Base-by-base conservation (phyloP, 2,797 vertebrate species). In the Anabas testudineus region DNA sequence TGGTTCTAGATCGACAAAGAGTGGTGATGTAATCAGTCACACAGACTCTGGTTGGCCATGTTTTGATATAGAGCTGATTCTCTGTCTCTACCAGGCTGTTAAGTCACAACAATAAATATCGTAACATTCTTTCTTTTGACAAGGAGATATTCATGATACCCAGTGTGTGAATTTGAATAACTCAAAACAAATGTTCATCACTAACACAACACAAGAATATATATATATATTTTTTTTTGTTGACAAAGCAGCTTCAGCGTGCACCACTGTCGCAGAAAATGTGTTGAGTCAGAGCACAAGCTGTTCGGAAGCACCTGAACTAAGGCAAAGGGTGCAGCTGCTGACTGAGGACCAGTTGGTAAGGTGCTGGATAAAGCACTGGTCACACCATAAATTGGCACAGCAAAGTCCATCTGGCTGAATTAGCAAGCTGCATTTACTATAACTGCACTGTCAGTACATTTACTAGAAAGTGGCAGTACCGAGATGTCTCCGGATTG, bases 1-100 rank as follows among this genome's bases (percentile, higher is more conserved):
- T 19, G 8, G 51, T 63, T 26, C 39, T 22, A 28, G 62, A 73
- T 56, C 19, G 45, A 74, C 56, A 66, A 54, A 34, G 41, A 65
- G 16, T 10, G 57, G 65, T 4, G 58, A 72, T 70, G 39, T 47
- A 19, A 62, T 57, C 21, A 60, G 32, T 48, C 65, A 56, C 43
- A 21, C 7, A 49, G 6, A 60, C 37, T 43, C 41, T 45, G 5
- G 62, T 41, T 60, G 47, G 43, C 30, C 30, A 18, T 10, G 5
- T 63, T 55, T 43, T 63, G 45, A 67, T 53, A 16, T 5, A 51
- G 19, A 53, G 34, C 48, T 55, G 12, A 2, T 24, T 71, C 42
- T 64, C 15, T 47, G 24, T 13, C 9, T 32, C 26, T 13, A 43
- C 12, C 55, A 54, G 16, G 21, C n/a, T 8, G 9, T 2, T 10